phyloP scores from a whole-genome alignment of 2,113 vertebrate genomes.

The Scomber japonicus region DNA sequence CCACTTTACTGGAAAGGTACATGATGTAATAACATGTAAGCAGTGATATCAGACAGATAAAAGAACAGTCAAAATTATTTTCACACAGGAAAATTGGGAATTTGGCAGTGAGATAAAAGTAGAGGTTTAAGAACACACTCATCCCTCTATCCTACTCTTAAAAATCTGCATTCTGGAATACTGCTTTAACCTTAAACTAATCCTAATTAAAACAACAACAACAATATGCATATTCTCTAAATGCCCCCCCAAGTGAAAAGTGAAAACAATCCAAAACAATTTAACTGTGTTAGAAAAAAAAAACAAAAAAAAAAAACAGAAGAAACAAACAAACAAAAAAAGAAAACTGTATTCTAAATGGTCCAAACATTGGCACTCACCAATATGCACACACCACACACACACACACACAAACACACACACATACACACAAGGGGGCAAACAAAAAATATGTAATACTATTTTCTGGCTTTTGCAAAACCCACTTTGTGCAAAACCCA shows the following conservation, averaged over 20 bases:
- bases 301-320: no score
- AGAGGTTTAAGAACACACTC: conserved; percentile 10
- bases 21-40: conserved; percentile 59
- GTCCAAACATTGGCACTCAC: not conserved
- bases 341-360: not conserved
- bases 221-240: not conserved
- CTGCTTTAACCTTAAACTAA: not conserved
- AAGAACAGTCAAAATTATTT: conserved; percentile 19
- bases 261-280: not conserved
- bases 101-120: conserved; percentile 30
- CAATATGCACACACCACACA: not conserved
- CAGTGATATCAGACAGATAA: conserved; percentile 35
- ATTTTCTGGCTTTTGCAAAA: conserved; percentile 12
- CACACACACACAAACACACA: not conserved
- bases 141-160: not conserved
- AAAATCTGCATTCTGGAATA: not conserved
- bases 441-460: not conserved
- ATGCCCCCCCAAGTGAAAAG: not conserved
- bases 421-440: not conserved
- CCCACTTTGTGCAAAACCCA: not conserved
- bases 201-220: not conserved
- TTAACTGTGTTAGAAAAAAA: not conserved
- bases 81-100: conserved; percentile 25
- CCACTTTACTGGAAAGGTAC: conserved; percentile 4
- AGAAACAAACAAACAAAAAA: not conserved